Base-by-base conservation (phyloP, 1,140 invertebrate genomes). In the Leucophenga varia region DNA sequence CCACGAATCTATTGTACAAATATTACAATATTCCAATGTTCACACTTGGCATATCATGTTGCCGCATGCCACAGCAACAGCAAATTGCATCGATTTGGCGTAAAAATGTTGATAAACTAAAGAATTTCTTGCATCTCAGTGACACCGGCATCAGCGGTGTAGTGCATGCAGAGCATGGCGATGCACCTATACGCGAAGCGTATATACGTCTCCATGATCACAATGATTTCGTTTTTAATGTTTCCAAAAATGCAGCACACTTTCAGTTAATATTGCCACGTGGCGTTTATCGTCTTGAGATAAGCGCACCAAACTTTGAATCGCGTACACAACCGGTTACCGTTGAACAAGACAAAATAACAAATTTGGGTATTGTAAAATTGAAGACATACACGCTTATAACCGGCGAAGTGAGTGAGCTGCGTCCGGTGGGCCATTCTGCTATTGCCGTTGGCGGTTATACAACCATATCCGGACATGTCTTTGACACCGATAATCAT, bases 1-100 rank as follows among this genome's bases (percentile, higher is more conserved):
- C 85, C 13, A 80, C 83, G 2, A 82, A 85, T 61, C 54, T 80
- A 19, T 48, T 85, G 2, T 80, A 77, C 46, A 79, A 81, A 25
- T 72, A 80, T 51, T 84, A 77, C 49, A 76, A 79, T 10, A 73
- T 79, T 1, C 81, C 83, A 0, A 72, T 85, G 51, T 74, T 82
- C n/a, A 81, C 82, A 0, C 72, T 83, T 18, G 82, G 82, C 1
- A 48, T 85, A 5, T 80, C 84, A 35, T 94, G 91, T 59, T 93
- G 91, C 61, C 88, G 88, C 54, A 89, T 89, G 79, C 90, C 91
- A 1, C 47, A 64, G 1, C 76, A 84, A 10, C 74, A 76, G 3
- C 77, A 83, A 8, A 80, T 95, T 19, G 84, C 84, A 0, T 79
- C 76, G 32, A 80, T 91, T 4, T 95, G 90, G 90, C 80, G 83